Evolutionary conservation across 1,140 invertebrate genomes (phyloP).

Genomic region (Platyscapa corneri): DNA sequence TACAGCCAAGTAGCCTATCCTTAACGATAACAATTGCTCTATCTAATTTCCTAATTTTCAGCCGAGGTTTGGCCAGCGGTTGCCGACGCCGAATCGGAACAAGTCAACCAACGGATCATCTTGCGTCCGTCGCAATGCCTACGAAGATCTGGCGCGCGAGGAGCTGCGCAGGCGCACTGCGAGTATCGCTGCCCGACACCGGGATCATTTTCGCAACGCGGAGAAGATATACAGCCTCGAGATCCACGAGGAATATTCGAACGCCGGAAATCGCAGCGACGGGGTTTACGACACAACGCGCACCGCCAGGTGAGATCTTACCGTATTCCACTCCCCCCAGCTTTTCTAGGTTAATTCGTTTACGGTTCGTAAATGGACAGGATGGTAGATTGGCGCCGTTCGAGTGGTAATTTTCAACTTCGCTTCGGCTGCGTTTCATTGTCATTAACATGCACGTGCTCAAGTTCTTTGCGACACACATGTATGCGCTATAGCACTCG

Average conservation of each 20-base stretch:
- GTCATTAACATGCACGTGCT: background rate
- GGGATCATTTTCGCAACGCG: constrained; percentile 65
- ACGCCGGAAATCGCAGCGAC: background rate
- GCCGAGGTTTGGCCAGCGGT: background rate
- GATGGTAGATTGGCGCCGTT: no score
- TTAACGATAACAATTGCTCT: no score
- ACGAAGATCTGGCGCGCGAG: background rate
- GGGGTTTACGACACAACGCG: constrained; percentile 25
- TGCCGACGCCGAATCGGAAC: background rate
- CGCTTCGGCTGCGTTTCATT: background rate
- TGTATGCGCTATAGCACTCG: no score
- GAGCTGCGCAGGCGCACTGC: background rate
- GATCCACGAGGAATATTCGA: constrained; percentile 57
- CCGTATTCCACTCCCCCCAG: background rate
- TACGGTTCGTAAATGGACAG: background rate
- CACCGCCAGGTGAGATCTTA: constrained; percentile 10
- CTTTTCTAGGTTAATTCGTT: constrained; percentile 9
- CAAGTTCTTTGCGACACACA: no score
- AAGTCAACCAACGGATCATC: background rate
- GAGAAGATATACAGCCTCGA: constrained; percentile 69
- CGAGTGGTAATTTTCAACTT: background rate
- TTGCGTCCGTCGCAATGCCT: background rate
- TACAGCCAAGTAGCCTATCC: no score
- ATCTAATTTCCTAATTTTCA: no score
- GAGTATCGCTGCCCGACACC: background rate